These are phyloP conservation scores for Etheostoma spectabile DNA, from an alignment of 2,113 vertebrate genomes.

Conservation along the genomic window DNA sequence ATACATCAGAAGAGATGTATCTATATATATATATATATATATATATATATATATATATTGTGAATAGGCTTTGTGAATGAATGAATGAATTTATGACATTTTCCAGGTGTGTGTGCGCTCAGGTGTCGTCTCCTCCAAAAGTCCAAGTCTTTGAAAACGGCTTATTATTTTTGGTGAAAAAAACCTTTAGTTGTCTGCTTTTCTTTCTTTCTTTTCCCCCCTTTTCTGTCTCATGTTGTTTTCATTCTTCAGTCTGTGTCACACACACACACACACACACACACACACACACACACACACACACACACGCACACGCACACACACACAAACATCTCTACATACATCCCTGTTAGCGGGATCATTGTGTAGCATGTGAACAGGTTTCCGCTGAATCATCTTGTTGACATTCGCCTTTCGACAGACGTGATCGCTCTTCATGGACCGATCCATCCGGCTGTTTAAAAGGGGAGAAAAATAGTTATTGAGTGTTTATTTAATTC, in stretches of 20 bases:
- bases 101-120: too few relatives aligned
- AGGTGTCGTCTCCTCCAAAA: too few relatives aligned
- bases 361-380: neutral
- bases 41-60: too few relatives aligned
- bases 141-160: too few relatives aligned
- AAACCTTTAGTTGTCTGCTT: neutral
- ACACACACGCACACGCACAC: too few relatives aligned
- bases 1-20: too few relatives aligned
- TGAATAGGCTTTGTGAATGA: too few relatives aligned
- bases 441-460: slow-evolving; percentile 12
- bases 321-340: too few relatives aligned
- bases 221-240: neutral
- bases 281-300: too few relatives aligned
- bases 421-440: slow-evolving; percentile 28
- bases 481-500: slow-evolving; percentile 35
- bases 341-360: neutral
- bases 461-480: slow-evolving; percentile 30
- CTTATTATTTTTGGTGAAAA: too few relatives aligned
- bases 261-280: neutral
- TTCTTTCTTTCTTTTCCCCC: neutral
- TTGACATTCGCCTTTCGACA: slow-evolving; percentile 20
- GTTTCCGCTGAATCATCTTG: slow-evolving; percentile 7
- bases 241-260: neutral
- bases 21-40: too few relatives aligned
- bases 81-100: too few relatives aligned